phyloP scores from a whole-genome alignment of 1,140 invertebrate species.

The Magallana angulata region DNA sequence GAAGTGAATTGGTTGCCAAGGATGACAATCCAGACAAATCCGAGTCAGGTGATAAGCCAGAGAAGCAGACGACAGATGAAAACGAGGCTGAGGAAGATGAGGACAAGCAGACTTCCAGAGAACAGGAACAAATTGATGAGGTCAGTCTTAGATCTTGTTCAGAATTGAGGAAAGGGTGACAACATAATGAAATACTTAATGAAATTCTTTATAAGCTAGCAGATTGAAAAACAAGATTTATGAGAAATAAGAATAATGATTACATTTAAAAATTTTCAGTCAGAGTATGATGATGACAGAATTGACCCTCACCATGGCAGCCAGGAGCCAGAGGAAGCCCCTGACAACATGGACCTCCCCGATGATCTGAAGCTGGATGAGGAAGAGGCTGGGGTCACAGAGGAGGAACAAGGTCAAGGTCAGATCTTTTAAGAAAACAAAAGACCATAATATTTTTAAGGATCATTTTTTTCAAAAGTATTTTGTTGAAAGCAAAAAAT shows the following conservation, averaged over 20 bases:
- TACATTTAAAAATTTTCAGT: slow-evolving; percentile 55
- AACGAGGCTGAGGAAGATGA: slow-evolving; percentile 75
- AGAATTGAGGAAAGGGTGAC: too few relatives aligned
- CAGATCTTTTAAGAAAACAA: background rate
- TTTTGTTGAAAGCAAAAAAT: background rate
- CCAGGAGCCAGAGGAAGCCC: slow-evolving; percentile 74
- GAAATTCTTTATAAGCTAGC: too few relatives aligned
- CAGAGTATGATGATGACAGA: slow-evolving; percentile 80
- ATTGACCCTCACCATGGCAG: slow-evolving; percentile 86
- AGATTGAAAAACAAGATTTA: too few relatives aligned
- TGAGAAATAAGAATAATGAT: background rate
- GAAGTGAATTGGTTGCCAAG: slow-evolving; percentile 78
- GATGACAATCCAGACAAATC: slow-evolving; percentile 78
- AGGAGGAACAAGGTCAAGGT: slow-evolving; percentile 64
- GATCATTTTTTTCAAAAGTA: background rate
- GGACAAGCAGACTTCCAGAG: slow-evolving; percentile 71
- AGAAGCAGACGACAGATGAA: slow-evolving; percentile 84
- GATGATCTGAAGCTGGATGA: slow-evolving; percentile 92
- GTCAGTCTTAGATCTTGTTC: slow-evolving; percentile 80
- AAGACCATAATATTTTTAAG: background rate
- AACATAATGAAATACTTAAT: too few relatives aligned
- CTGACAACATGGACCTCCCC: slow-evolving; percentile 91
- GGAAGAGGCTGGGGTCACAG: slow-evolving; percentile 80
- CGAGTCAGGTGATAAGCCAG: slow-evolving; percentile 83
- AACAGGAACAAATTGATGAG: slow-evolving; percentile 87